Evolutionary conservation across 2,797 vertebrate species (phyloP).

Genomic region (Pipistrellus kuhlii): DNA sequence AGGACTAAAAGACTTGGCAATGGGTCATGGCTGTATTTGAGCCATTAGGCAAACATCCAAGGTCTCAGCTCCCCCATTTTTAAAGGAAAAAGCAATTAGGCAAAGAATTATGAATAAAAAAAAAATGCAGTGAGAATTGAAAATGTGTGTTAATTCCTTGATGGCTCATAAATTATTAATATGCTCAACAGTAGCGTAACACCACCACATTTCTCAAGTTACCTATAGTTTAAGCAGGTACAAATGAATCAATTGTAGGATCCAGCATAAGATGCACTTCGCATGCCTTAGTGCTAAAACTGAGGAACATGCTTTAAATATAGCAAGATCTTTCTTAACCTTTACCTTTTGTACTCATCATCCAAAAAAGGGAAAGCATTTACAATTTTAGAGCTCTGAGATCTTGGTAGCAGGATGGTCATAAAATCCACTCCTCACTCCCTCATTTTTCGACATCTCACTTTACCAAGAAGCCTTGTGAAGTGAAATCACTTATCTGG

Average conservation of each 20-base stretch:
- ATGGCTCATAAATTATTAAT: conserved; percentile 73
- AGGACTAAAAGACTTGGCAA: conserved; percentile 65
- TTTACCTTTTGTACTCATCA: background rate
- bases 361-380: background rate
- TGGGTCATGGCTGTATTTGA: conserved; percentile 60
- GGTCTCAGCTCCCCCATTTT: conserved; percentile 59
- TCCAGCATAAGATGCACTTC: background rate
- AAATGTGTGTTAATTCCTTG: conserved; percentile 64
- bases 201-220: conserved; percentile 14
- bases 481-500: background rate
- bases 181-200: conserved; percentile 34
- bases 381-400: background rate
- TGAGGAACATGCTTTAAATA: background rate
- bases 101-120: conserved; percentile 76
- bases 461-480: background rate
- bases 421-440: background rate
- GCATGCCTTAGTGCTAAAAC: background rate
- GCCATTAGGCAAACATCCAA: conserved; percentile 77
- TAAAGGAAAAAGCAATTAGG: conserved; percentile 76
- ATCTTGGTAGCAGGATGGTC: background rate
- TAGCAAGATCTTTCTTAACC: background rate
- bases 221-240: background rate
- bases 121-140: conserved; percentile 60
- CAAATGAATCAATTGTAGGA: background rate
- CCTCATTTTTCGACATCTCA: background rate